These are phyloP conservation scores for Platanista minor DNA, from an alignment of 2,113 vertebrate species.

Conservation along the genomic window DNA sequence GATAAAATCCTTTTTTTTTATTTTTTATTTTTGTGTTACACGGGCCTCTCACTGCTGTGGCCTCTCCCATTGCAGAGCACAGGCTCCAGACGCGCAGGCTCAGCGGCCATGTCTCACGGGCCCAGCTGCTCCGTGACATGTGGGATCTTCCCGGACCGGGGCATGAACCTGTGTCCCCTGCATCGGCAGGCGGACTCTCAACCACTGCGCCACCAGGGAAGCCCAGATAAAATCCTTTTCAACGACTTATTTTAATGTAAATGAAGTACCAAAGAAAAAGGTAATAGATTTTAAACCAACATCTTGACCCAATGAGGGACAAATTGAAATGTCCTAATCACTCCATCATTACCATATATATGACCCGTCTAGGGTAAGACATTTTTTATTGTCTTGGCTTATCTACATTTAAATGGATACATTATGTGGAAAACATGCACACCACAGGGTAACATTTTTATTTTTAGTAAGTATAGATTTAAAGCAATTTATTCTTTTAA, in stretches of 20 bases:
- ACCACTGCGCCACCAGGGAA: too few species aligned
- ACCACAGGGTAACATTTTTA: neutral
- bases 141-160: too few species aligned
- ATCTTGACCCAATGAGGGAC: constrained; percentile 22
- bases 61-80: too few species aligned
- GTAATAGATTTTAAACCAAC: neutral
- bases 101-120: too few species aligned
- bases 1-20: constrained; percentile 46
- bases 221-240: constrained; percentile 40
- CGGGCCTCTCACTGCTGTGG: too few species aligned
- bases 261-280: constrained; percentile 11
- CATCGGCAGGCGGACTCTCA: too few species aligned
- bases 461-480: neutral
- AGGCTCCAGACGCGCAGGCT: too few species aligned
- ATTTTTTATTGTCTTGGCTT: constrained; percentile 35
- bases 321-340: constrained; percentile 22
- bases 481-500: neutral
- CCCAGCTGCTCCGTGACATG: too few species aligned
- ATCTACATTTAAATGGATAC: constrained; percentile 68
- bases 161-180: too few species aligned
- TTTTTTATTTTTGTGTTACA: too few species aligned
- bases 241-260: constrained; percentile 51
- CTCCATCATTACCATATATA: constrained; percentile 22
- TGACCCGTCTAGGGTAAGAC: neutral
- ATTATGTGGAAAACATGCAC: constrained; percentile 27